Conservation (phyloP, 2,113 vertebrate genomes). For the Ovis aries region DNA sequence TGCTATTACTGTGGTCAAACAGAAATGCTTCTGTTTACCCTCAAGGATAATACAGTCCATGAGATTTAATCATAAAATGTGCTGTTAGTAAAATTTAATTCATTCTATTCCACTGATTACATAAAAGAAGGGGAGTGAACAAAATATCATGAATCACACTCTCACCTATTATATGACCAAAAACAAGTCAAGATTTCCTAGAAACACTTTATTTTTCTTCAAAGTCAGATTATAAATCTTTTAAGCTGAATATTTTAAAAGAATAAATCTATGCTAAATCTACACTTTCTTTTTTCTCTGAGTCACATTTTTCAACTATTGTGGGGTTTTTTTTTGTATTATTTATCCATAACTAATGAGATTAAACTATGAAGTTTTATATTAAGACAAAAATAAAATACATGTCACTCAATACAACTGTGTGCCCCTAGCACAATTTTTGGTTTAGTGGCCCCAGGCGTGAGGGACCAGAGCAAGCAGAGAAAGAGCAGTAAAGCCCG, state of each 20-base stretch:
- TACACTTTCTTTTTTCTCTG: background rate
- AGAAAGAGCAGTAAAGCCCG: background rate
- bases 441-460: background rate
- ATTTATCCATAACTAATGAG: background rate
- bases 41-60: background rate
- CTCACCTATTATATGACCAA: background rate
- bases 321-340: background rate
- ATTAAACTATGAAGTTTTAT: background rate
- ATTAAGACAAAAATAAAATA: background rate
- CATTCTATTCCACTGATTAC: background rate
- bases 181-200: background rate
- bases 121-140: background rate
- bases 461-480: background rate
- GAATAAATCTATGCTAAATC: background rate
- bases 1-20: background rate
- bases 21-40: slow-evolving; percentile 4
- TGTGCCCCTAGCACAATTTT: background rate
- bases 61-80: background rate
- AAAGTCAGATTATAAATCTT: background rate
- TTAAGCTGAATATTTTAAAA: background rate
- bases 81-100: background rate
- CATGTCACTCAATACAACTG: background rate
- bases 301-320: background rate
- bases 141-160: background rate
- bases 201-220: background rate